phyloP scores from a whole-genome alignment of 1,140 invertebrate species.

The Zaprionus gabonicus region DNA sequence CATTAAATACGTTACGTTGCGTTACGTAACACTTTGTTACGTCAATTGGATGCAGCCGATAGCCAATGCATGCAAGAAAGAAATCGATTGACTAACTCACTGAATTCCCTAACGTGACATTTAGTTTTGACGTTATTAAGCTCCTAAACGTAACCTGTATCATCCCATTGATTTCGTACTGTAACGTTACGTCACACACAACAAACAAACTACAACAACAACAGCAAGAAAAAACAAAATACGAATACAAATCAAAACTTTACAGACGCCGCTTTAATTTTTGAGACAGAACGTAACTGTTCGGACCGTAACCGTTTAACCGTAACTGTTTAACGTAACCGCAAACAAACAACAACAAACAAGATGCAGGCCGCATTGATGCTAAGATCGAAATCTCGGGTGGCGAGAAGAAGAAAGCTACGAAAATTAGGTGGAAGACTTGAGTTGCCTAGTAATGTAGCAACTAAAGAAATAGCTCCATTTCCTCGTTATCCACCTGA shows the following conservation, averaged over 20 bases:
- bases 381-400: conserved; percentile 93
- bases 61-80: conserved; percentile 19
- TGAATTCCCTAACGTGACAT: conserved; percentile 56
- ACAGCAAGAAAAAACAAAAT: conserved; percentile 3
- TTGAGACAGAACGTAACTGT: conserved; percentile 41
- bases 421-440: conserved; percentile 88
- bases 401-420: conserved; percentile 90
- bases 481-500: conserved; percentile 93
- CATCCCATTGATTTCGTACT: conserved; percentile 76
- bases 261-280: conserved; percentile 24
- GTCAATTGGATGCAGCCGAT: conserved; percentile 44
- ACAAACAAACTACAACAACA: conserved; percentile 3
- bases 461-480: conserved; percentile 92
- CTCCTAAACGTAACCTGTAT: conserved; percentile 83
- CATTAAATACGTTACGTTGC: conserved; percentile 62
- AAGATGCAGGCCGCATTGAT: conserved; percentile 95
- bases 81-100: conserved; percentile 33
- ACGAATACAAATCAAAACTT: conserved; percentile 9
- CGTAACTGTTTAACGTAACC: conserved; percentile 48
- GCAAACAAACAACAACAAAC: conserved; percentile 85
- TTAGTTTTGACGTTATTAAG: conserved; percentile 79
- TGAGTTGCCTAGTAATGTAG: conserved; percentile 93
- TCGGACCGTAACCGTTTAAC: conserved; percentile 52
- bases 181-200: conserved; percentile 12
- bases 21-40: conserved; percentile 45